Percentiles rank a stretch among this genome's conserved stretches.
phyloP scores from a whole-genome alignment of 2,888 invertebrate species.

The Ophraella communa region DNA sequence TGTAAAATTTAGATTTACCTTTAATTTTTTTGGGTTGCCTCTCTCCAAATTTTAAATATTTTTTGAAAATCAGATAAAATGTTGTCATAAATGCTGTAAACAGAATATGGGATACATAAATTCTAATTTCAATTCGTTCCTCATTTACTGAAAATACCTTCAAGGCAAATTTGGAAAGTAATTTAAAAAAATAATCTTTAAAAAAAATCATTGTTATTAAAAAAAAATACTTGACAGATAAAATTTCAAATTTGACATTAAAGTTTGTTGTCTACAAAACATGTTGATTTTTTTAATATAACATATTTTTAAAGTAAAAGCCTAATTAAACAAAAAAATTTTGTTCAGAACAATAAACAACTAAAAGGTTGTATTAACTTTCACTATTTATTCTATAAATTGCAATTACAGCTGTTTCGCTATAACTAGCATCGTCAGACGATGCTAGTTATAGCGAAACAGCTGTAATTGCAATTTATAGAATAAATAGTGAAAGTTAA shows the following conservation, averaged over 20 bases:
- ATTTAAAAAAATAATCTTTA: neutral
- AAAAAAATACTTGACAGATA: neutral
- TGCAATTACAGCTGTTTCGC: too few relatives aligned
- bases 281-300: too few relatives aligned
- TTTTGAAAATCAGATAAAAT: neutral
- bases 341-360: too few relatives aligned
- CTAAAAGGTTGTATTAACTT: too few relatives aligned
- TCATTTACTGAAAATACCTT: neutral
- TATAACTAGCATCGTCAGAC: too few relatives aligned
- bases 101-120: neutral
- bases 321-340: too few relatives aligned
- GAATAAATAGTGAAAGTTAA: too few relatives aligned
- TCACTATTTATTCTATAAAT: too few relatives aligned
- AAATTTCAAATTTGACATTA: neutral
- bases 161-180: neutral
- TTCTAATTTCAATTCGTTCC: neutral
- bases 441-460: too few relatives aligned
- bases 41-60: neutral
- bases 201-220: neutral
- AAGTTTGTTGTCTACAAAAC: too few relatives aligned
- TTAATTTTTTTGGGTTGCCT: neutral
- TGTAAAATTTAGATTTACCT: neutral
- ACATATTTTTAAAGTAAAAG: too few relatives aligned
- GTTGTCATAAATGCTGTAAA: neutral
- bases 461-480: too few relatives aligned